phyloP scores from a whole-genome alignment of 2,797 vertebrate species.

The Antrozous pallidus region DNA sequence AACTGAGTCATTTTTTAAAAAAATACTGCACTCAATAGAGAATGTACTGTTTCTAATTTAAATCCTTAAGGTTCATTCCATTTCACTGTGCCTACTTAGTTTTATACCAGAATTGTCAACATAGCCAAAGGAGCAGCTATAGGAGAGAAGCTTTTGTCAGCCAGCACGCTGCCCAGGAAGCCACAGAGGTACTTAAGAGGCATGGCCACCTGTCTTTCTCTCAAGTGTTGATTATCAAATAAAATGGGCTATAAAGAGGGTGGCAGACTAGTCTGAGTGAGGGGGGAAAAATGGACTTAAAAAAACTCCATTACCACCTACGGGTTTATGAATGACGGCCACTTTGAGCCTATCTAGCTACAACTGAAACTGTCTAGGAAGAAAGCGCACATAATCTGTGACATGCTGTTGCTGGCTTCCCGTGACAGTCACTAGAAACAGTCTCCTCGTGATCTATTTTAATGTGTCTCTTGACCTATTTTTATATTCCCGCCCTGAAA shows the following conservation, averaged over 20 bases:
- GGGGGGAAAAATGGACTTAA: background rate
- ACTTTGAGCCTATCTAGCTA: constrained; percentile 75
- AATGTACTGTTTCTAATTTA: background rate
- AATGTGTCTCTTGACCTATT: constrained; percentile 77
- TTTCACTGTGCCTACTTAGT: background rate
- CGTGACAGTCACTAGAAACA: constrained; percentile 71
- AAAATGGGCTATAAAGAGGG: constrained; percentile 50
- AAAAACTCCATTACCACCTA: constrained; percentile 63
- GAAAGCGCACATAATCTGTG: constrained; percentile 55
- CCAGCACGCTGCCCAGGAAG: background rate
- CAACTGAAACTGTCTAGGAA: constrained; percentile 69
- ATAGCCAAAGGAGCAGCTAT: background rate
- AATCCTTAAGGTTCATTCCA: background rate
- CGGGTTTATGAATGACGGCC: constrained; percentile 62
- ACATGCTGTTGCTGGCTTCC: constrained; percentile 69
- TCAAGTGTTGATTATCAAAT: background rate
- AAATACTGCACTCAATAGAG: background rate
- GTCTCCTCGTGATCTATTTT: constrained; percentile 75
- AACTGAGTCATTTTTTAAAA: background rate
- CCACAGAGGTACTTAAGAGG: background rate
- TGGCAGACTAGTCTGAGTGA: background rate
- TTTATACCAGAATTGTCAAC: background rate
- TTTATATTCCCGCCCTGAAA: constrained; percentile 73
- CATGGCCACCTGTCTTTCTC: background rate
- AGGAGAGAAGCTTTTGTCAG: background rate